Evolutionary conservation across 2,888 invertebrate species (phyloP).

Genomic region (Monochamus alternatus): DNA sequence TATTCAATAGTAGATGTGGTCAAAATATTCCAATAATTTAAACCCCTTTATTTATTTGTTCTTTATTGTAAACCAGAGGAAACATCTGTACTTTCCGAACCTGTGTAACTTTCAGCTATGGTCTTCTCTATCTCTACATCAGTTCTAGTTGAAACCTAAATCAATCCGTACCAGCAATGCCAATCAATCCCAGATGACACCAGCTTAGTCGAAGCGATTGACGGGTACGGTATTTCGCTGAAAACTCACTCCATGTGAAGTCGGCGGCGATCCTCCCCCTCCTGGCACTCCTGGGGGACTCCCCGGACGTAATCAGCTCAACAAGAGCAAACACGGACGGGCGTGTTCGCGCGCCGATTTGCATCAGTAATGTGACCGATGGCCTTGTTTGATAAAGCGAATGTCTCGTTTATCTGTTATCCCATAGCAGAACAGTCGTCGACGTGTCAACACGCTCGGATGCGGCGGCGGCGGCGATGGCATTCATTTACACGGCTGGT

Average conservation of each 20-base stretch:
- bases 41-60: too few species aligned
- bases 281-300: constrained; percentile 31
- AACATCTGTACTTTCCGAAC: too few species aligned
- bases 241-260: not conserved
- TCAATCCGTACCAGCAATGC: too few species aligned
- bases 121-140: too few species aligned
- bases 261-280: not conserved
- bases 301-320: constrained; percentile 62
- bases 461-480: constrained; percentile 1
- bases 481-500: constrained; percentile 42
- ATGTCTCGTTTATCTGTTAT: constrained; percentile 60
- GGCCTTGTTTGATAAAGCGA: constrained; percentile 66
- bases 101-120: too few species aligned
- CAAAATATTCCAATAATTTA: too few species aligned
- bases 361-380: constrained; percentile 67
- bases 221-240: not conserved
- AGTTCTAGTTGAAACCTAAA: too few species aligned
- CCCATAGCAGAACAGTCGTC: constrained; percentile 52
- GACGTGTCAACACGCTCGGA: constrained; percentile 53
- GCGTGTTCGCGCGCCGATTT: constrained; percentile 65
- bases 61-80: too few species aligned
- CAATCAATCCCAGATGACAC: too few species aligned
- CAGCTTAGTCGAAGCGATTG: too few species aligned
- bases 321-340: constrained; percentile 61
- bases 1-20: too few species aligned